Evolutionary conservation across 2,113 vertebrate genomes (phyloP).

Genomic region (Theropithecus gelada): DNA sequence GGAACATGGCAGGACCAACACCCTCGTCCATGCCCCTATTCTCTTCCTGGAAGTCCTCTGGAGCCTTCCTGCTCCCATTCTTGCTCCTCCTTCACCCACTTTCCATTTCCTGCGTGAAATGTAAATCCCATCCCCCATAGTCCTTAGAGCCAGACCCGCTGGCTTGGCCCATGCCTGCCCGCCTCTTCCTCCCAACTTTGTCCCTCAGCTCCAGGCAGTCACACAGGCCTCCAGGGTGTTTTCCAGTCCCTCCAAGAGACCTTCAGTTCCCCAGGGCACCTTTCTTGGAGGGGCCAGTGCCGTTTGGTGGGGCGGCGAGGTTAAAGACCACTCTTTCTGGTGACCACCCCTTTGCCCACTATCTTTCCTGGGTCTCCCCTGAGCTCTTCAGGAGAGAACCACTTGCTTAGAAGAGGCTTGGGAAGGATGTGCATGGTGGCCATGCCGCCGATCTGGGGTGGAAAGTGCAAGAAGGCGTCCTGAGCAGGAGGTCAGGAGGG

Average conservation of each 20-base stretch:
- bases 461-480: not conserved
- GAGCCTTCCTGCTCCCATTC: too few species aligned
- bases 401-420: not conserved
- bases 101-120: too few species aligned
- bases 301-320: not conserved
- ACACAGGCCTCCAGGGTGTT: not conserved
- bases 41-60: not conserved
- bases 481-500: constrained; percentile 5
- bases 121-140: not conserved
- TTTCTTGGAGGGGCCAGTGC: not conserved
- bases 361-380: not conserved
- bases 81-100: too few species aligned
- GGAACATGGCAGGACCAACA: accelerated
- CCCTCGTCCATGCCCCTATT: not conserved
- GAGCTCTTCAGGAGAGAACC: not conserved
- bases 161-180: not conserved
- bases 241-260: not conserved
- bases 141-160: not conserved
- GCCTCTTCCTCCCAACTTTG: not conserved
- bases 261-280: not conserved
- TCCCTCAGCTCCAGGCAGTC: not conserved
- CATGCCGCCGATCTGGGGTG: not conserved
- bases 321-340: accelerated
- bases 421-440: not conserved
- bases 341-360: not conserved